These are phyloP conservation scores for Lontra canadensis DNA, from an alignment of 2,113 vertebrate species.

Conservation along the genomic window DNA sequence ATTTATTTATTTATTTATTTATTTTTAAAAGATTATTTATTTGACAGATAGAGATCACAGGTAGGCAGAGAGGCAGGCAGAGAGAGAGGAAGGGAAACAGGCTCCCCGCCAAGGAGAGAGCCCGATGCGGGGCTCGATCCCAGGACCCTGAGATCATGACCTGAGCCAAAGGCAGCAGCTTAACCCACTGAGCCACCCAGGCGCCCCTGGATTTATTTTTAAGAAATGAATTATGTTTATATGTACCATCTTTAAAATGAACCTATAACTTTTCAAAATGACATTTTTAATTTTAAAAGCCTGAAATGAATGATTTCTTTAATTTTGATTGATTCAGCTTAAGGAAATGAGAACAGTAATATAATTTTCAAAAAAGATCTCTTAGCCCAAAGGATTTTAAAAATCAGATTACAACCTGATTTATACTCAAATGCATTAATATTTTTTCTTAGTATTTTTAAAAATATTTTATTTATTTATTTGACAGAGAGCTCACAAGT, in stretches of 20 bases:
- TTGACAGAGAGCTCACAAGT: no score
- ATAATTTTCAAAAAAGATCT: background rate
- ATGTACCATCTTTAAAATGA: background rate
- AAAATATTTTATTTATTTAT: no score
- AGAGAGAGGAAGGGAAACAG: no score
- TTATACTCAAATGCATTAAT: background rate
- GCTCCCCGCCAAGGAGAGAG: no score
- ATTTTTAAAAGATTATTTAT: no score
- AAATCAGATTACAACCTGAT: background rate
- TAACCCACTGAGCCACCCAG: no score
- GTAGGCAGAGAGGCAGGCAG: no score
- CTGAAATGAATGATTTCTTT: conserved; percentile 8
- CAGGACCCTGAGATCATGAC: no score
- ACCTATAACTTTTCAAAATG: conserved; percentile 40
- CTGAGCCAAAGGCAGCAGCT: no score
- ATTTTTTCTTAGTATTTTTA: background rate
- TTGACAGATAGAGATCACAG: no score
- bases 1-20: background rate
- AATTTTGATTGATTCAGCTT: background rate
- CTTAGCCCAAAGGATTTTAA: background rate
- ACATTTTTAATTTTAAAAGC: conserved; percentile 1
- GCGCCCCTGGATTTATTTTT: background rate
- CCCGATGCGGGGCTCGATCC: no score
- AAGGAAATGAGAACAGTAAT: background rate
- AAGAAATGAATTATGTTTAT: background rate